Base-by-base conservation (phyloP, 1,140 invertebrate species). In the Drosophila littoralis region DNA sequence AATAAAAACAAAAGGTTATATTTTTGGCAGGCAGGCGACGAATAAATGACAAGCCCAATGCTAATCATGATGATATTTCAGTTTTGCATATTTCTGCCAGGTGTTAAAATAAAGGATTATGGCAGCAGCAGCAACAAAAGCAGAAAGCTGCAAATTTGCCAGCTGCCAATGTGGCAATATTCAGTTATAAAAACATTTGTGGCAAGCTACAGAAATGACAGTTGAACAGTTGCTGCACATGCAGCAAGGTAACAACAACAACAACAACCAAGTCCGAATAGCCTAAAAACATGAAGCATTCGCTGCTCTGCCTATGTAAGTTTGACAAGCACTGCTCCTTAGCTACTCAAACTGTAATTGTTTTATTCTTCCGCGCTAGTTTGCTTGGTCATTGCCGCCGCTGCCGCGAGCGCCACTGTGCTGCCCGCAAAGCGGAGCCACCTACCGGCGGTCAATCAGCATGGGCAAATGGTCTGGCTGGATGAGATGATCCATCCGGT, bases 71-170 rank as follows among this genome's bases (percentile, higher is more conserved):
- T 64, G 77, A 81, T 81, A 76, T 70, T 66, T 46, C 72, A 75
- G 61, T 66, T 78, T 78, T 79, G 70, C 59, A 82, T 82, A 66
- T 81, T 61, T 69, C 60, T 71, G 79, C 46, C 83, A 86, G 82
- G 82, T 86, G 82, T 88, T 82, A 69, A 79, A 77, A 79, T 77
- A 79, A 83, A 66, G 72, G 83, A 86, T 88, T 86, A 88, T 79
- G 66, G 38, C n/a, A 33, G n/a, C n/a, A 15, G 9, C 58, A 35
- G 35, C 45, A 46, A 43, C 54, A 17, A 42, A 40, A 46, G 57
- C 51, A 51, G 46, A 60, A 46, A 55, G 45, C 48, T 33, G 28
- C 42, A 68, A 58, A 61, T 46, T 52, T 60, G n/a, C 13, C 32
- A 51, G 12, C 45, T 50, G 42, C 42, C 57, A 35, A 12, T 15